phyloP scores from a whole-genome alignment of 2,888 invertebrate species.

The Herminia tarsipennalis region DNA sequence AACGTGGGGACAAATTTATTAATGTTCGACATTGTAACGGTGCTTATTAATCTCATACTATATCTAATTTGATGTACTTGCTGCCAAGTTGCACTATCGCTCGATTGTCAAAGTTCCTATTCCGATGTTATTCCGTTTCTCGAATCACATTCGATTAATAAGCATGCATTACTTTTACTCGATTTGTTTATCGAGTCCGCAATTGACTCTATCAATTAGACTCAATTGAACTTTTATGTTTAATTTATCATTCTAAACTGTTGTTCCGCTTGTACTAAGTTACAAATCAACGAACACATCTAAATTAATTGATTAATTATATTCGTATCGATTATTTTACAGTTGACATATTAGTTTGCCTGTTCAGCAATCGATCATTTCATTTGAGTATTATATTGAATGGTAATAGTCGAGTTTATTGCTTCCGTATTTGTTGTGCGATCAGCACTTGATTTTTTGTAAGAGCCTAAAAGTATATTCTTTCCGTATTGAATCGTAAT shows the following conservation, averaged over 20 bases:
- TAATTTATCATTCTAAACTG: slow-evolving; percentile 25
- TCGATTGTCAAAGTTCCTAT: slow-evolving; percentile 16
- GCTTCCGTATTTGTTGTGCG: slow-evolving; percentile 22
- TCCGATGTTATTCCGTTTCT: too few relatives aligned
- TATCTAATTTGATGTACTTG: slow-evolving; percentile 71
- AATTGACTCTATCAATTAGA: slow-evolving; percentile 3
- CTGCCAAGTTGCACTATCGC: slow-evolving; percentile 37
- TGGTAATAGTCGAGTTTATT: slow-evolving; percentile 9
- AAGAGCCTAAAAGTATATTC: too few relatives aligned
- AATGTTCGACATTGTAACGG: slow-evolving; percentile 74
- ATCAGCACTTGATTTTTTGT: slow-evolving; percentile 8
- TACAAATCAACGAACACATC: slow-evolving; percentile 34
- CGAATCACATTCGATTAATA: too few relatives aligned
- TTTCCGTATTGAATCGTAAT: too few relatives aligned
- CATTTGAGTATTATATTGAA: slow-evolving; percentile 12
- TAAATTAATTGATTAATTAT: slow-evolving; percentile 35
- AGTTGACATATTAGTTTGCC: slow-evolving; percentile 21
- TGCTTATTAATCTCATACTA: slow-evolving; percentile 68
- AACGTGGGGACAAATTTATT: slow-evolving; percentile 83
- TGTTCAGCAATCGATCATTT: slow-evolving; percentile 28
- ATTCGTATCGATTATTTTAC: slow-evolving; percentile 22
- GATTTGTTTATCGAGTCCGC: background rate
- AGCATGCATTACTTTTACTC: too few relatives aligned
- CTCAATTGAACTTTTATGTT: slow-evolving; percentile 11
- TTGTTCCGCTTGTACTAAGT: slow-evolving; percentile 8